A percentile compares a stretch with the other conserved stretches of the same genome.
These are phyloP conservation scores for Emydoidea blandingii DNA, from an alignment of 2,797 vertebrate species.

Conservation along the genomic window DNA sequence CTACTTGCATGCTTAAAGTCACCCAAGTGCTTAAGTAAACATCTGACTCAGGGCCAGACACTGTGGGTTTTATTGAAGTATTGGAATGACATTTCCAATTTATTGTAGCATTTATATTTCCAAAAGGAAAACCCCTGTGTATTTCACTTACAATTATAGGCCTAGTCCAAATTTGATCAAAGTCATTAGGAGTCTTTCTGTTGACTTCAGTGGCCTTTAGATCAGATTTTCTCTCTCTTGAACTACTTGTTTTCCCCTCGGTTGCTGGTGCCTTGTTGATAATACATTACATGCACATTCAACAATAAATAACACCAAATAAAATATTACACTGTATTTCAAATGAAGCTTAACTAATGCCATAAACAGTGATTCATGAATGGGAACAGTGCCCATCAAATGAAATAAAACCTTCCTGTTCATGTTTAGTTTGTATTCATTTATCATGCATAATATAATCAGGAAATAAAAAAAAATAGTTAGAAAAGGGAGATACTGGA, in stretches of 20 bases:
- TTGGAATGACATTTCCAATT: background rate
- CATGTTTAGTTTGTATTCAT: background rate
- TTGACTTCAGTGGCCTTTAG: background rate
- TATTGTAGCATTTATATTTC: background rate
- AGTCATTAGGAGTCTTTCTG: rapidly evolving
- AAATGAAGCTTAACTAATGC: background rate
- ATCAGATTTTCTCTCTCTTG: background rate
- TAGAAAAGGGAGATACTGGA: background rate
- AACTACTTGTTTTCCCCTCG: background rate
- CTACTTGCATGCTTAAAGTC: background rate
- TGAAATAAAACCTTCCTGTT: slow-evolving; percentile 12
- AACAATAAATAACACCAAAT: background rate
- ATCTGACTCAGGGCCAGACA: background rate
- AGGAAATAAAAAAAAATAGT: background rate
- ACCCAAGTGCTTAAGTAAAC: background rate
- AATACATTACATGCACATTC: background rate
- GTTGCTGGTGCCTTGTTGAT: background rate
- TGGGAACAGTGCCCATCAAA: background rate
- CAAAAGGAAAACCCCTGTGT: background rate
- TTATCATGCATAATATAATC: background rate
- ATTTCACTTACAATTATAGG: background rate
- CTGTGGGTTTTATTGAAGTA: background rate
- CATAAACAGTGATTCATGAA: background rate
- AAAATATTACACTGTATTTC: background rate
- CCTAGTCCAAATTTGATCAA: background rate